phyloP scores from a whole-genome alignment of 2,113 vertebrate species.

The Ctenomys sociabilis region DNA sequence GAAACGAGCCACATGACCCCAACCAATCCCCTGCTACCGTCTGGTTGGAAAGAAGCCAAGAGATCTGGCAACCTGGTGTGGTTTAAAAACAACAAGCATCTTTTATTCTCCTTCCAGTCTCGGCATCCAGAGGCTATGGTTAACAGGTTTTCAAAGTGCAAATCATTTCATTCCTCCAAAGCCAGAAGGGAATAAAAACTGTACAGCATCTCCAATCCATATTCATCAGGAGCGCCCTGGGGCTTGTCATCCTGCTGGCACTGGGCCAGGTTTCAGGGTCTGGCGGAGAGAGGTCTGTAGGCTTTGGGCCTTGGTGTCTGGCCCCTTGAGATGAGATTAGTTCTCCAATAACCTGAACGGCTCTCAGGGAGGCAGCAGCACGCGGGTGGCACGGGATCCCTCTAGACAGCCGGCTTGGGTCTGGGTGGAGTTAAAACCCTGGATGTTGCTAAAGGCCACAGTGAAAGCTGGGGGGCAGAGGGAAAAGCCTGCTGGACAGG shows the following conservation, averaged over 20 bases:
- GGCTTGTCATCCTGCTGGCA: constrained; percentile 74
- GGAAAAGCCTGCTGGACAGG: constrained; percentile 66
- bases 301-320: constrained; percentile 77
- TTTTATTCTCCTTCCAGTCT: constrained; percentile 81
- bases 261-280: constrained; percentile 76
- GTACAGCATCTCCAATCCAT: constrained; percentile 74
- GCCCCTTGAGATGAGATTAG: constrained; percentile 82
- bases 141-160: constrained; percentile 80
- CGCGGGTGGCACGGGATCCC: constrained; percentile 65
- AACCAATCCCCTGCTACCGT: constrained; percentile 62
- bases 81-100: constrained; percentile 77
- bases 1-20: constrained; percentile 67
- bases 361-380: constrained; percentile 72
- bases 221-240: constrained; percentile 73
- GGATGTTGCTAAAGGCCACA: constrained; percentile 68
- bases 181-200: constrained; percentile 72
- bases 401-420: constrained; percentile 65
- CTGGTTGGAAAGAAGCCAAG: constrained; percentile 80
- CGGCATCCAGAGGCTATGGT: constrained; percentile 72
- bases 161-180: constrained; percentile 79
- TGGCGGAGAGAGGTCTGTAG: constrained; percentile 79
- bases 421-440: constrained; percentile 66
- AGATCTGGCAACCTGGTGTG: constrained; percentile 71
- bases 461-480: constrained; percentile 70
- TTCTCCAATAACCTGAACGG: constrained; percentile 78